Evolutionary conservation across 2,888 invertebrate species (phyloP).

Genomic region (Eulithis prunata): DNA sequence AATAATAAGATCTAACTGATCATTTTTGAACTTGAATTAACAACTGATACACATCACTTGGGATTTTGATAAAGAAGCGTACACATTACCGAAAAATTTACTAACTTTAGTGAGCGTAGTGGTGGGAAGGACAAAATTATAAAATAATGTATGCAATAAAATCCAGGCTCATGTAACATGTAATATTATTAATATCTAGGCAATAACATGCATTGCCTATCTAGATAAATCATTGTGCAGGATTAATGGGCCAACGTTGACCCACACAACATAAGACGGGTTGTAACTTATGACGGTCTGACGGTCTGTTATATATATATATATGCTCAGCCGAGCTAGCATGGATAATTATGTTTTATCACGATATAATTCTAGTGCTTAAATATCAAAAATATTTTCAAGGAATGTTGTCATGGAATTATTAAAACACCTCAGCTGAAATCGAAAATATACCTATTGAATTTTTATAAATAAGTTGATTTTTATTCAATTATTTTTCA

Average conservation of each 20-base stretch:
- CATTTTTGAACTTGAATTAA: no score
- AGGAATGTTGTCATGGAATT: background rate
- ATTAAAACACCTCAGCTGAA: background rate
- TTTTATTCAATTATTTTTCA: no score
- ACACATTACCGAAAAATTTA: no score
- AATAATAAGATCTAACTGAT: no score
- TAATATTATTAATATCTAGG: slow-evolving; percentile 44
- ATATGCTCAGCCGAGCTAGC: slow-evolving; percentile 10
- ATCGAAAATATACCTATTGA: background rate
- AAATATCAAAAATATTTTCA: background rate
- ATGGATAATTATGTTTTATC: background rate
- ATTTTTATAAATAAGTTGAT: background rate
- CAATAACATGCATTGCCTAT: slow-evolving; percentile 44
- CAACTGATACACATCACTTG: no score
- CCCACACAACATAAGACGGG: slow-evolving; percentile 19
- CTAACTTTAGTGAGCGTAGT: no score
- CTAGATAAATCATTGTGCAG: slow-evolving; percentile 59
- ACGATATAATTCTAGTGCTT: background rate
- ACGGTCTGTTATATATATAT: no score
- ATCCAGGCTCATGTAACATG: slow-evolving; percentile 39
- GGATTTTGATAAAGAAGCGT: no score
- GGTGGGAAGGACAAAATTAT: no score
- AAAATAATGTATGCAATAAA: slow-evolving; percentile 23
- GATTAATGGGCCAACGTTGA: slow-evolving; percentile 51
- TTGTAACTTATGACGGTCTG: slow-evolving; percentile 2